phyloP scores from a whole-genome alignment of 2,888 invertebrate species.

The Biston stratarius region DNA sequence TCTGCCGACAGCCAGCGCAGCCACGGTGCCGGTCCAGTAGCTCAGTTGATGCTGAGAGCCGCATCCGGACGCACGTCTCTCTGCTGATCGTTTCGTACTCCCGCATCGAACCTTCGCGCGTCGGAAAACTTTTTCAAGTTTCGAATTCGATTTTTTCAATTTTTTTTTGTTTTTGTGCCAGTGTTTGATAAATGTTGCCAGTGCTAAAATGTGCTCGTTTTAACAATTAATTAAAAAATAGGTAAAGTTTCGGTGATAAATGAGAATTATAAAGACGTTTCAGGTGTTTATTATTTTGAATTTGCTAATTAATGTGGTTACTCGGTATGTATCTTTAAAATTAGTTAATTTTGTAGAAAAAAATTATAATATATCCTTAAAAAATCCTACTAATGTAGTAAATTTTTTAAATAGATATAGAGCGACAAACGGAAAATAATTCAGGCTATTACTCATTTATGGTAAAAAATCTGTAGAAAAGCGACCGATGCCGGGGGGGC shows the following conservation, averaged over 20 bases:
- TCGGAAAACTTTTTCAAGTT: conserved; percentile 22
- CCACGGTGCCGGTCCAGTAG: neutral
- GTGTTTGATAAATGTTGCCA: conserved; percentile 7
- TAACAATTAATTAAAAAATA: neutral
- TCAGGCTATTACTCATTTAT: too few species aligned
- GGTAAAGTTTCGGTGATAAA: neutral
- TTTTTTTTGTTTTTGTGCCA: conserved; percentile 16
- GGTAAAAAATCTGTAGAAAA: too few species aligned
- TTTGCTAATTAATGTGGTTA: neutral
- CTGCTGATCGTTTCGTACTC: neutral
- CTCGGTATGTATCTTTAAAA: too few species aligned
- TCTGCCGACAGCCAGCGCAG: neutral
- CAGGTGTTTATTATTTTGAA: neutral
- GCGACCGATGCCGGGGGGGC: too few species aligned
- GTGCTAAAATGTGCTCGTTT: neutral
- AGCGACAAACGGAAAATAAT: too few species aligned
- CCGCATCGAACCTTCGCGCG: neutral
- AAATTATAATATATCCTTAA: too few species aligned
- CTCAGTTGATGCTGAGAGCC: conserved; percentile 65
- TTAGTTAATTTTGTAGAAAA: too few species aligned
- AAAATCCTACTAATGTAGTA: too few species aligned
- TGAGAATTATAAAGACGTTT: neutral
- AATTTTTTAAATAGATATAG: too few species aligned
- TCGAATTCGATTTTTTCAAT: neutral
- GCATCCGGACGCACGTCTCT: conserved; percentile 53